Evolutionary conservation across 2,113 vertebrate genomes (phyloP), one percentile per base, ranked within the genome.

Genomic region (Daboia siamensis): DNA sequence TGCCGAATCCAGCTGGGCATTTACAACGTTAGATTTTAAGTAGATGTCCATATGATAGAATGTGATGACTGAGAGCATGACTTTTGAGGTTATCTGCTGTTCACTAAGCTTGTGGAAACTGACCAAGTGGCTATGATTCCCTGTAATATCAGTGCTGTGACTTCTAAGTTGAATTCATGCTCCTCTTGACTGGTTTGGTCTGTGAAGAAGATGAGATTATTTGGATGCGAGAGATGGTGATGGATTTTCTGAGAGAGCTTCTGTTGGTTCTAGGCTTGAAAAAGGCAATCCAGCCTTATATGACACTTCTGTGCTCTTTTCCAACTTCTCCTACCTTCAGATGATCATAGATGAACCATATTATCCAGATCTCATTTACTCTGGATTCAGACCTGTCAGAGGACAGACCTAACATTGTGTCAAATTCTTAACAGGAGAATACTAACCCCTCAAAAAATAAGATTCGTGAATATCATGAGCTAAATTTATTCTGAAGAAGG

Each of bases 1-100:
- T 90, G 26, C 17, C 44, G 33, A 80, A 51, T 64, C 46, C 17
- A 64, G 52, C 94, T 93, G 21, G 57, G 89, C 95, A 94, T 95
- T 12, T 85, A 39, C 93, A 10, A 15, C 3, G 26, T 48, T 59
- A 89, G 90, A 94, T 93, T 95, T 93, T 95, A 94, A 94, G 93
- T 91, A 52, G 94, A 61, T 93, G 94, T 91, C 96, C 94, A 90
- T 87, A 93, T 55, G n/a, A 24, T 24, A 33, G 51, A 55, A 80
- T 33, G 10, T 39, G 15, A 20, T 39, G 17, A 39, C n/a, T 9
- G 6, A 33, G 69, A 80, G 33, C 39, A 39, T 39, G 69, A 39
- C 69, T 39, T 80, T 33, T 39, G n/a, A 80, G 33, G n/a, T 39
- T 74, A 20, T 74, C n/a, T 39, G n/a, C 2, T 80, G 39, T 33